A percentile compares a stretch with the other conserved stretches of the same genome.
Conservation (phyloP, 2,797 vertebrate species). For the Ficedula albicollis region DNA sequence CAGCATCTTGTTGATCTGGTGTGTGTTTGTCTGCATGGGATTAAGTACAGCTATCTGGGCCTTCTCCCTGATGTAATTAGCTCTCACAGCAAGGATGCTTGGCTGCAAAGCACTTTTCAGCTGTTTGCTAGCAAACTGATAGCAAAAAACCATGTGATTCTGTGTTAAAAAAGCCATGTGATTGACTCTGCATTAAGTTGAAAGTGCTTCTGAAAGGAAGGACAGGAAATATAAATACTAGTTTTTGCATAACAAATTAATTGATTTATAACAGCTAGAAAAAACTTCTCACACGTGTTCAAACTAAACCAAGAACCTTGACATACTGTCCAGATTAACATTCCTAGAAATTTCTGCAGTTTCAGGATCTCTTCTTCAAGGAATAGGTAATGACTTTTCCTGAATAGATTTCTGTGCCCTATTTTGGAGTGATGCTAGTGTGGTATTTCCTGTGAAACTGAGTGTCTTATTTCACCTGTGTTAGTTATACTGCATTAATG, state of each 20-base stretch:
- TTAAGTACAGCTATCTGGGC: not conserved
- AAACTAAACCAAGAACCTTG: not conserved
- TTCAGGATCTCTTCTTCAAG: not conserved
- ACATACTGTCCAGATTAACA: not conserved
- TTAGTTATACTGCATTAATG: not conserved
- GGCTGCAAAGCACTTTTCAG: not conserved
- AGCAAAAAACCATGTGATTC: not conserved
- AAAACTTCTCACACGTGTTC: not conserved
- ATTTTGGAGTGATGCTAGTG: not conserved
- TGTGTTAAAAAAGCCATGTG: not conserved
- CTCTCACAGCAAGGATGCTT: not conserved
- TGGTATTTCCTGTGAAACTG: not conserved
- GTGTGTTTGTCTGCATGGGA: not conserved
- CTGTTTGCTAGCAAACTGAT: not conserved
- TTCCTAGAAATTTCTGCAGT: not conserved
- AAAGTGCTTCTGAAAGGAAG: not conserved
- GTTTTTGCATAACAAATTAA: not conserved
- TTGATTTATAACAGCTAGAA: not conserved
- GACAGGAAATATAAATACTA: not conserved
- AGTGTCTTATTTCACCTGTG: not conserved
- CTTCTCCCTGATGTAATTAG: not conserved
- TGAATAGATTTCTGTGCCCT: not conserved
- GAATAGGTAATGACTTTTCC: not conserved
- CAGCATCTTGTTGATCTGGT: not conserved
- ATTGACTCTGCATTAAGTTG: not conserved